phyloP scores from a whole-genome alignment of 2,797 vertebrate genomes.

The Denticeps clupeoides region DNA sequence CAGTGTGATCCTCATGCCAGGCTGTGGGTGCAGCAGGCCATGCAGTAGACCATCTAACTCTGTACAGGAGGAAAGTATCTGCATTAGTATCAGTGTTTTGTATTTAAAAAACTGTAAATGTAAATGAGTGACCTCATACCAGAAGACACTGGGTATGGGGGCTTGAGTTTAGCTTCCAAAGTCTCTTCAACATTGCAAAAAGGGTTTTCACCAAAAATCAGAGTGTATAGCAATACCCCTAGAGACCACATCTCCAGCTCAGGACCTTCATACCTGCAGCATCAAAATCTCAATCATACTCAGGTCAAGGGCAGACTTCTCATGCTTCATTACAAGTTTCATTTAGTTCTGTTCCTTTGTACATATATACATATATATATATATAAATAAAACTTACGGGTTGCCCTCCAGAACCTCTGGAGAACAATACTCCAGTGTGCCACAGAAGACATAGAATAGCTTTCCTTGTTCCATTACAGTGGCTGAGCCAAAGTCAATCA shows the following conservation, averaged over 20 bases:
- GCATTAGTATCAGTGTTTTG: no score
- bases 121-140: slow-evolving; percentile 44
- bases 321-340: no score
- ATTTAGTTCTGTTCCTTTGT: no score
- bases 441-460: slow-evolving; percentile 84
- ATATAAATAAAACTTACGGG: slow-evolving; percentile 55
- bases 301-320: no score
- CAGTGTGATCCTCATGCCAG: slow-evolving; percentile 64
- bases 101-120: not conserved
- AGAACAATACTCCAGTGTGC: slow-evolving; percentile 90
- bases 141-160: slow-evolving; percentile 62
- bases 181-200: slow-evolving; percentile 86
- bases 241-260: slow-evolving; percentile 96
- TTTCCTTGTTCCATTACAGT: slow-evolving; percentile 69
- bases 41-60: slow-evolving; percentile 66
- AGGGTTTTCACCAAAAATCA: slow-evolving; percentile 87
- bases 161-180: slow-evolving; percentile 62
- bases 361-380: not conserved
- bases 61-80: slow-evolving; percentile 28
- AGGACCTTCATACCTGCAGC: slow-evolving; percentile 73
- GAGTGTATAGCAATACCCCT: slow-evolving; percentile 83
- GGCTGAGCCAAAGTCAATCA: slow-evolving; percentile 90
- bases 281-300: not conserved
- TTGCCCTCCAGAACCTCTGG: slow-evolving; percentile 88
- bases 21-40: slow-evolving; percentile 66